Evolutionary conservation across 2,113 vertebrate species (phyloP).

Genomic region (Laterallus jamaicensis): DNA sequence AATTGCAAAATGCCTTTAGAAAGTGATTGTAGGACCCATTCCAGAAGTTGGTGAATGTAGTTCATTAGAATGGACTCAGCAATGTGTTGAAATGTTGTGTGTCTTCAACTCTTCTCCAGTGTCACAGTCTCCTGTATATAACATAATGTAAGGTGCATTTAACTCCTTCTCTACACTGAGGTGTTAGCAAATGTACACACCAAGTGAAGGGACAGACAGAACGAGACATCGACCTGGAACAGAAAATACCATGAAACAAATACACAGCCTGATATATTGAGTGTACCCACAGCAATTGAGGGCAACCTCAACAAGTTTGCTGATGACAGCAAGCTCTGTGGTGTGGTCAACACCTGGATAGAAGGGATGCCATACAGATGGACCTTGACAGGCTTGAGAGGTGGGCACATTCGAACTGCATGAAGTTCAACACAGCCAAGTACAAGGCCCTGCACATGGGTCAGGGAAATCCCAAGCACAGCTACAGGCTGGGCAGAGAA

Average conservation of each 20-base stretch:
- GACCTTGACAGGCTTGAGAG: too few relatives aligned
- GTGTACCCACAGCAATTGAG: too few relatives aligned
- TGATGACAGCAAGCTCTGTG: too few relatives aligned
- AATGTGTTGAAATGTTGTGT: background rate
- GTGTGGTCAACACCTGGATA: too few relatives aligned
- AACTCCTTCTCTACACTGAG: background rate
- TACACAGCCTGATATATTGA: background rate
- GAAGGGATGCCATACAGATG: too few relatives aligned
- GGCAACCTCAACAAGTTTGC: too few relatives aligned
- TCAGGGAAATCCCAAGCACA: too few relatives aligned
- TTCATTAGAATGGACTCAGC: background rate
- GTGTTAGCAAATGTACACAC: background rate
- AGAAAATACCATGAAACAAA: background rate
- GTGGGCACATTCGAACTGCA: too few relatives aligned
- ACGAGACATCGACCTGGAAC: fast-evolving
- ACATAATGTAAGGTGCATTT: background rate
- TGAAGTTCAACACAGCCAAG: too few relatives aligned
- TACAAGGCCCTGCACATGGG: too few relatives aligned
- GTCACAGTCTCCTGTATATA: background rate
- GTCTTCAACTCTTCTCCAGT: background rate
- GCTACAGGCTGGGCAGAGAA: too few relatives aligned
- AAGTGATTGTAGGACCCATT: background rate
- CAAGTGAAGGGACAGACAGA: background rate
- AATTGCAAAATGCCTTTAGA: background rate
- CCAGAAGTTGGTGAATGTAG: background rate